A percentile compares a stretch with the other conserved stretches of the same genome.
phyloP scores from a whole-genome alignment of 2,113 vertebrate genomes.

The Isurus oxyrinchus region DNA sequence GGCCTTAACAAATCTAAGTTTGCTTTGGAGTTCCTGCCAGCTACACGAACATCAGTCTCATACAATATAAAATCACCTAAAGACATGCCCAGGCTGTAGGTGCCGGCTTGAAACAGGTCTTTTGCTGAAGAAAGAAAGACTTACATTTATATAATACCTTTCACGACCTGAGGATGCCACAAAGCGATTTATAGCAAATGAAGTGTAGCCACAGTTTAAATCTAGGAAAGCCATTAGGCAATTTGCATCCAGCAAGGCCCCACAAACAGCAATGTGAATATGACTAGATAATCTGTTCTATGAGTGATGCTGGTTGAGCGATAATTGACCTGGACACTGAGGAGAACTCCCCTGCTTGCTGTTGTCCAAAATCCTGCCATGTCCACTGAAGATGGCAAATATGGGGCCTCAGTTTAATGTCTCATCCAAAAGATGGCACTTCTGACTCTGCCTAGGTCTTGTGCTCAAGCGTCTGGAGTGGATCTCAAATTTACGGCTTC shows the following conservation, averaged over 20 bases:
- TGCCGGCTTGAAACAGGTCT: background rate
- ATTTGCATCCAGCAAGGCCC: no score
- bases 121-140: background rate
- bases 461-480: background rate
- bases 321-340: background rate
- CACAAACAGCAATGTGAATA: background rate
- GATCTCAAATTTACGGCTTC: background rate
- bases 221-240: background rate
- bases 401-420: background rate
- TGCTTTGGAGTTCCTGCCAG: background rate
- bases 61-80: conserved; percentile 4
- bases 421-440: background rate
- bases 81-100: background rate
- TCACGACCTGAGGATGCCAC: background rate
- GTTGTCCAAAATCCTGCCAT: background rate
- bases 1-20: background rate
- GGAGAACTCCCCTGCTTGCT: background rate
- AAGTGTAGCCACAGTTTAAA: background rate
- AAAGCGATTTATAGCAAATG: background rate
- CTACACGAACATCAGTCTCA: background rate
- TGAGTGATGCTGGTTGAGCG: background rate
- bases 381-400: background rate
- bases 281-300: background rate
- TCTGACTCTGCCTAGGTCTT: background rate
- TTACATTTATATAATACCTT: no score